Base-by-base conservation (phyloP, 2,797 vertebrate genomes). In the Myoxocephalus aenaeus region DNA sequence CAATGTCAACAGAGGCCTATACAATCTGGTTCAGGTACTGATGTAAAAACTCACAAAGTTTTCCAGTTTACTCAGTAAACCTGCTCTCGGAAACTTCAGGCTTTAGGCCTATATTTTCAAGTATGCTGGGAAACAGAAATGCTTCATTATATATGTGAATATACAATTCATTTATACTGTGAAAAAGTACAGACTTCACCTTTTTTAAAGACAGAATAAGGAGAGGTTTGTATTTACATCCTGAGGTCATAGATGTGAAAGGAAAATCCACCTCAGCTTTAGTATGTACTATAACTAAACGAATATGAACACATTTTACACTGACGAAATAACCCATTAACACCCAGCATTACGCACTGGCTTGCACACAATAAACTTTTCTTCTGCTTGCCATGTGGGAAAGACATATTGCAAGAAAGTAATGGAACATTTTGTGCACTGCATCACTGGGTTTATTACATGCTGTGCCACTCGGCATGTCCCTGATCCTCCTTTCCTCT, bases 371-470 rank as follows among this genome's bases (percentile, higher is more conserved):
- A 90, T 82, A 71, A 69, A 34, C 76, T 87, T 86, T 88, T 92
- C 81, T 90, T 51, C 78, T 1, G 17, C 65, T 73, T 81, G 38
- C 77, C 76, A 83, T 84, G 77, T 85, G 81, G 85, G 63, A 89
- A 86, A 88, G 73, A 82, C 75, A 85, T 72, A 81, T 77, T 78
- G 76, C 63, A 82, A 69, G 67, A 77, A 85, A 86, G 89, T 89
- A 88, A 90, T 92, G 90, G 89, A 92, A 92, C 67, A 88, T 84
- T 90, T 90, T 87, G 59, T 70, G 77, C 69, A 79, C 61, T 82
- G 79, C 84, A 76, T 86, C 82, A 89, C 80, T 84, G 71, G 75
- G 70, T 81, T 91, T 56, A 85, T 74, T 83, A 80, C 72, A 88
- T 3, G 17, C 77, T 79, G 68, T 83, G 71, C 51, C 73, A 80